A percentile compares a stretch with the other conserved stretches of the same genome.
Conservation (phyloP, 30 jellyfish, hydroid and myxozoan species). For the Nemopilema nomurai region DNA sequence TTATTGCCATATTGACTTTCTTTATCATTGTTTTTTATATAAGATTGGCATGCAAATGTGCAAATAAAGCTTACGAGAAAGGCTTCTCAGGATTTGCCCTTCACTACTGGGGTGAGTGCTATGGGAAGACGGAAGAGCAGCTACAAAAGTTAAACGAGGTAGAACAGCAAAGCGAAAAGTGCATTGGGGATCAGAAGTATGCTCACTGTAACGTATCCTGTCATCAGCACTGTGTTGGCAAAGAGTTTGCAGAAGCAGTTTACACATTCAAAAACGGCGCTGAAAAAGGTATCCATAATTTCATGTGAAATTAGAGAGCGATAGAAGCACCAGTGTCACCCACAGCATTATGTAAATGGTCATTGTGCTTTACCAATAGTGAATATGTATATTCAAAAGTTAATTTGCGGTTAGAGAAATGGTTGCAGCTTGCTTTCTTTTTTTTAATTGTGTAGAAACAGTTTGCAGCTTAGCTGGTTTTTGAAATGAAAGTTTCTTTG, state of each 20-base stretch:
- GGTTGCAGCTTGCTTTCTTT: no score
- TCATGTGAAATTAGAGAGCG: not conserved
- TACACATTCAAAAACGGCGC: constrained; percentile 2
- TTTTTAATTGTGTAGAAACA: no score
- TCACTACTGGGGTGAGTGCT: constrained; percentile 46
- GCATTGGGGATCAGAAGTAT: constrained; percentile 27
- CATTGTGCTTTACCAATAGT: not conserved
- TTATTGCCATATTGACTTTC: no score
- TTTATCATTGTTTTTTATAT: not conserved
- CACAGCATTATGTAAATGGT: no score
- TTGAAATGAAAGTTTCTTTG: no score
- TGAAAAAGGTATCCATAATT: not conserved
- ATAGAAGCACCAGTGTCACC: no score
- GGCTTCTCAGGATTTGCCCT: constrained; percentile 45
- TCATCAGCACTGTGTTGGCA: constrained; percentile 27
- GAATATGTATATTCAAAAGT: no score
- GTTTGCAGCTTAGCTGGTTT: no score
- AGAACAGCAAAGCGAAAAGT: not conserved
- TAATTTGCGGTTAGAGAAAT: not conserved
- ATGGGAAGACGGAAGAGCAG: constrained; percentile 18
- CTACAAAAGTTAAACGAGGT: not conserved
- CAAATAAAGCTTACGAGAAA: constrained; percentile 9
- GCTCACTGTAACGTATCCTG: not conserved
- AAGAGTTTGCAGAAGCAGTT: constrained; percentile 42
- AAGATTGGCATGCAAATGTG: constrained; percentile 61